A percentile compares a stretch with the other conserved stretches of the same genome.
Evolutionary conservation across 2,888 invertebrate genomes (phyloP).

Genomic region (Hirtodrosophila histrioides): DNA sequence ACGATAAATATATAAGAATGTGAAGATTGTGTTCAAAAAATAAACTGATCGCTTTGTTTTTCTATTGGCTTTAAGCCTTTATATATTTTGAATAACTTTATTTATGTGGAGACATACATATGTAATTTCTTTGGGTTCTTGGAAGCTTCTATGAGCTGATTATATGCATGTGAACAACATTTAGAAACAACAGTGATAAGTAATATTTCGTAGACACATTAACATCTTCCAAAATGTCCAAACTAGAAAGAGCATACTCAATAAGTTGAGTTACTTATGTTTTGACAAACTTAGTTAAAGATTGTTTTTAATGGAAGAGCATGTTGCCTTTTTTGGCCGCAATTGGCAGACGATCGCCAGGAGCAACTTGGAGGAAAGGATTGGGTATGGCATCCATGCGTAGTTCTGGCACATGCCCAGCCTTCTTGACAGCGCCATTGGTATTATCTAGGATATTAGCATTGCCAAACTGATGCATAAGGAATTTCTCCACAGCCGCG

Average conservation of each 20-base stretch:
- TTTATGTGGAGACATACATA: constrained; percentile 23
- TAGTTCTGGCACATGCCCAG: constrained; percentile 46
- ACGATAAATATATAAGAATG: constrained; percentile 25
- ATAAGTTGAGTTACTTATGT: not conserved
- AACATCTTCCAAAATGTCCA: constrained; percentile 25
- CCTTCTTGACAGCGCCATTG: constrained; percentile 88
- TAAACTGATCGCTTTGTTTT: not conserved
- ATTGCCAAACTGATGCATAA: constrained; percentile 85
- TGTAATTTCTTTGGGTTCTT: constrained; percentile 29
- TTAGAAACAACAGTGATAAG: constrained; percentile 45
- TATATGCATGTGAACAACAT: constrained; percentile 47
- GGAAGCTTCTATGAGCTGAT: constrained; percentile 32
- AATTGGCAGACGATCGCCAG: constrained; percentile 93
- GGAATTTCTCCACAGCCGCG: constrained; percentile 88
- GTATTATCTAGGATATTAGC: constrained; percentile 86
- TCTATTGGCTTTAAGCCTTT: constrained; percentile 57
- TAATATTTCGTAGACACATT: constrained; percentile 48
- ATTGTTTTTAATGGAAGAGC: constrained; percentile 83
- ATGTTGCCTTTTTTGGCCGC: constrained; percentile 95
- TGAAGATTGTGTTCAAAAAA: constrained; percentile 3
- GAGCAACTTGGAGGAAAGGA: constrained; percentile 88
- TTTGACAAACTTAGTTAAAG: not conserved
- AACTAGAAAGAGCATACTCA: constrained; percentile 7
- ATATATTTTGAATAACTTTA: constrained; percentile 64
- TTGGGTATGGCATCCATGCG: constrained; percentile 90